phyloP scores from a whole-genome alignment of 2,113 vertebrate species.

The Hyaena hyaena region DNA sequence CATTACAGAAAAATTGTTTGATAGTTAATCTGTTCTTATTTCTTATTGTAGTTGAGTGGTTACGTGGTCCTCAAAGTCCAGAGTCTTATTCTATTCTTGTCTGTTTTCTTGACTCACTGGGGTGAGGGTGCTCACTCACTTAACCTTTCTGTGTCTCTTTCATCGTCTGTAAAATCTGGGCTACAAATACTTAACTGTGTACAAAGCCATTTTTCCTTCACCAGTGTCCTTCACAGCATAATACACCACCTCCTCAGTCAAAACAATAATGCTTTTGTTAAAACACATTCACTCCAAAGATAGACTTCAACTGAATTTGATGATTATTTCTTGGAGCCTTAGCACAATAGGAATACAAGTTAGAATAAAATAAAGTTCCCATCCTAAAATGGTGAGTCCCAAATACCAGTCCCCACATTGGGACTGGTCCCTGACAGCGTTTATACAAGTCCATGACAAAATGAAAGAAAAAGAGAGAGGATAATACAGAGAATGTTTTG shows the following conservation, averaged over 20 bases:
- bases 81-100: neutral
- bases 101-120: constrained; percentile 52
- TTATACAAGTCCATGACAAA: neutral
- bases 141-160: constrained; percentile 37
- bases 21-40: constrained; percentile 26
- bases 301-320: neutral
- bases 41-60: neutral
- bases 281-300: constrained; percentile 29
- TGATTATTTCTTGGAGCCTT: constrained; percentile 14
- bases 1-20: too few relatives aligned
- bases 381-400: neutral
- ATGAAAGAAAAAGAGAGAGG: constrained; percentile 20
- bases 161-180: constrained; percentile 49
- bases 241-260: constrained; percentile 5
- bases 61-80: constrained; percentile 5
- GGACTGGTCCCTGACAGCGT: neutral
- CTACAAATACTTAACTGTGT: constrained; percentile 32
- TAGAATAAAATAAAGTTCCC: constrained; percentile 5
- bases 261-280: constrained; percentile 44
- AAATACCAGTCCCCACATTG: neutral
- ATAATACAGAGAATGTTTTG: constrained; percentile 30
- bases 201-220: constrained; percentile 49
- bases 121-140: neutral
- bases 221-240: constrained; percentile 26
- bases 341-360: neutral